Conservation (phyloP, 2,113 vertebrate species). For the Semnornis frantzii region DNA sequence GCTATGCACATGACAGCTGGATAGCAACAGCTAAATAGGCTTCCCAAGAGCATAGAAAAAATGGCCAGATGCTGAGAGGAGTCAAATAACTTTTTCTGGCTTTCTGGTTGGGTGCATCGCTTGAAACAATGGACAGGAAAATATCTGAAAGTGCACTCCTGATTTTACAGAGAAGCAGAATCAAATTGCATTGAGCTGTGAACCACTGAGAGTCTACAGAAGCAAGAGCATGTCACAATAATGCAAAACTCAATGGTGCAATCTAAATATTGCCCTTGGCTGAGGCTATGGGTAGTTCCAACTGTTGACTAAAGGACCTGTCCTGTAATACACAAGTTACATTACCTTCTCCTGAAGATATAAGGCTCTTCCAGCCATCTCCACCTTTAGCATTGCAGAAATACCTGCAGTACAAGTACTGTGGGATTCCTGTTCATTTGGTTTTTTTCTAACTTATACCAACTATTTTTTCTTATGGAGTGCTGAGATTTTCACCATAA, state of each 20-base stretch:
- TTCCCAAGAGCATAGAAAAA: not conserved
- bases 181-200: not conserved
- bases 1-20: not conserved
- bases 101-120: not conserved
- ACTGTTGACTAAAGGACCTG: not conserved
- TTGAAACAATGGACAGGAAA: not conserved
- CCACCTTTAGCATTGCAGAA: not conserved
- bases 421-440: not conserved
- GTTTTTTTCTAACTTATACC: not conserved
- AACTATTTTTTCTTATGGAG: not conserved
- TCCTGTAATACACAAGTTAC: not conserved
- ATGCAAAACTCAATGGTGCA: not conserved
- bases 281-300: not conserved
- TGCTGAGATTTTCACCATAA: not conserved
- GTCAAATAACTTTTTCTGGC: not conserved
- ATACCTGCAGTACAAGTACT: not conserved
- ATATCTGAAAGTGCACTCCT: not conserved
- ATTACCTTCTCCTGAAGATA: not conserved
- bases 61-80: not conserved
- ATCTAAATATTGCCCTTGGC: not conserved
- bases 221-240: rapidly evolving
- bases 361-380: not conserved
- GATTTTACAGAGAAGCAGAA: not conserved
- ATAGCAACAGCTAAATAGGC: rapidly evolving
- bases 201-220: not conserved